Evolutionary conservation across 2,797 vertebrate genomes (phyloP).

Genomic region (Tokudaia tokunoshimensis): DNA sequence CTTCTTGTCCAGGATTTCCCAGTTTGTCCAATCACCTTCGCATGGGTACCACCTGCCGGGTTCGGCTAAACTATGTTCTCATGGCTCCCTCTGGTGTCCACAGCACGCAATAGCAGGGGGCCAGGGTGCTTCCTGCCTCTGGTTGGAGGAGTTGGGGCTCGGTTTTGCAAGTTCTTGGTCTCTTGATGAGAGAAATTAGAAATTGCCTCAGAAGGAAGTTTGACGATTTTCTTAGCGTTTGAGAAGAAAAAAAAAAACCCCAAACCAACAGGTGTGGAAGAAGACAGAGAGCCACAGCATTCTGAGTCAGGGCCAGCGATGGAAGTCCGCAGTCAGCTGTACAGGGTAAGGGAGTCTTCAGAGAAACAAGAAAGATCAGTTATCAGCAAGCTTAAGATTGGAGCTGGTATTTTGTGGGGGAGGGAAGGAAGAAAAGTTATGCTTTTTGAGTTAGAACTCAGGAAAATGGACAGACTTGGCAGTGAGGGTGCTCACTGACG

Average conservation of each 20-base stretch:
- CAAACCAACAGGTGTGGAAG: background rate
- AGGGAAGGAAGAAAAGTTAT: too few relatives aligned
- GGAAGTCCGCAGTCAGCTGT: background rate
- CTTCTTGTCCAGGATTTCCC: background rate
- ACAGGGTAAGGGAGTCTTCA: too few relatives aligned
- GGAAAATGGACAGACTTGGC: background rate
- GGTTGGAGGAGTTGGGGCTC: background rate
- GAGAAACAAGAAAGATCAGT: background rate
- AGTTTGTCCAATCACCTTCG: background rate
- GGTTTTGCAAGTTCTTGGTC: background rate
- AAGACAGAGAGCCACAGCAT: background rate
- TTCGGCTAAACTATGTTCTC: conserved; percentile 21
- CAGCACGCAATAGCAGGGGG: background rate
- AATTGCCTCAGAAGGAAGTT: background rate
- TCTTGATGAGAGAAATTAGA: background rate
- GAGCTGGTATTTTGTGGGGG: background rate
- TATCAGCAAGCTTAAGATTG: background rate
- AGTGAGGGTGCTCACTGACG: too few relatives aligned
- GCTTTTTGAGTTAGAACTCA: background rate
- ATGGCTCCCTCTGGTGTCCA: conserved; percentile 71
- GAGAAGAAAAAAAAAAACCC: background rate
- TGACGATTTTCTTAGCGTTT: background rate
- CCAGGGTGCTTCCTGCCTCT: background rate
- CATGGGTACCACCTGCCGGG: background rate
- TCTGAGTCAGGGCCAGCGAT: background rate